Evolutionary conservation across 1,140 invertebrate genomes (phyloP), one percentile per base, ranked within the genome.

Genomic region (Drosophila sp.): DNA sequence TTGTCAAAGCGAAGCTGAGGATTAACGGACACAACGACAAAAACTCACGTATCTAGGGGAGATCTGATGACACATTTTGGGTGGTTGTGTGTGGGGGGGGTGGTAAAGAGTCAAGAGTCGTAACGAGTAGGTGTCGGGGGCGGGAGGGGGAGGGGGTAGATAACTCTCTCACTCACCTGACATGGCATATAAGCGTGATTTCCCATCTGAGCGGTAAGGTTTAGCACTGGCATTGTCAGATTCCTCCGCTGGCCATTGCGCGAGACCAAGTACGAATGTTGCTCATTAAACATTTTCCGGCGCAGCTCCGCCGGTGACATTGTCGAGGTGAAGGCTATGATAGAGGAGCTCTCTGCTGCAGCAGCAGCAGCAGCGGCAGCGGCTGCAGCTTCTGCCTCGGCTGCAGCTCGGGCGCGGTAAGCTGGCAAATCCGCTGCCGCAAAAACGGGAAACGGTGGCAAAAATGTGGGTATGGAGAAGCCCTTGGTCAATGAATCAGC

Each of bases 111-210:
- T 4, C 7, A 35, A 58, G 32, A 10, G 55, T 57, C 2, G 23
- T 6, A 5, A 23, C 6, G 23, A 10, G 23, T 10, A 38, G n/a
- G 30, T 23, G 6, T 5, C 27, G 27, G 1, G n/a, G 29, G 32
- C 33, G 55, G 1, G 6, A 11, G 3, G 25, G 3, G 10, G 32
- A 33, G 7, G 8, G 8, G 33, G 30, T 3, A 17, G 8, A 33
- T n/a, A 38, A 50, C 8, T 11, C 27, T 33, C 41, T 2, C n/a
- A 66, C 84, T 89, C 69, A 96, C 95, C 94, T 96, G 96, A 94
- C 96, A 97, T 50, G 96, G 96, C 77, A 97, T 93, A 92, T 96
- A 97, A 73, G 96, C 96, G 93, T 96, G 96, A 35, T 96, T 96
- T 75, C 96, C 96, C 78, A 97, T 93, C 93, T 97, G 96, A 60